Evolutionary conservation across 2,888 invertebrate species (phyloP).

Genomic region (Gortyna flavago): DNA sequence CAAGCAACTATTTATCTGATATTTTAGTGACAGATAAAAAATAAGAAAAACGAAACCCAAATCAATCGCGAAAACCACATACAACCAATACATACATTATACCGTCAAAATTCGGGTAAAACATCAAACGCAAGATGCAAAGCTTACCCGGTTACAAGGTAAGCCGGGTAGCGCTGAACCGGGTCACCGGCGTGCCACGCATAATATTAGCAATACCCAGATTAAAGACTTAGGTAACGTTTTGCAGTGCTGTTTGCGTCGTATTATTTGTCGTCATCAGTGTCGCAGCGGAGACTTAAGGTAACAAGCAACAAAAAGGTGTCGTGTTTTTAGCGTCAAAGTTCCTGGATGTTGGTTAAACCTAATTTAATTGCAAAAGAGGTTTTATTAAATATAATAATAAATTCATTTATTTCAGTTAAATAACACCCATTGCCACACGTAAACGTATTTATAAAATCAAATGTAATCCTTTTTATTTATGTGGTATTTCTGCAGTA

Average conservation of each 20-base stretch:
- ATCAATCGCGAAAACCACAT: constrained; percentile 28
- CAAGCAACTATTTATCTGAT: not conserved
- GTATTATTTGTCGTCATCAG: constrained; percentile 62
- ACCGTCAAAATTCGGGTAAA: constrained; percentile 54
- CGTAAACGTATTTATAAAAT: no score
- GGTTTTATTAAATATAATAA: not conserved
- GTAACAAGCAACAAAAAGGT: constrained; percentile 6
- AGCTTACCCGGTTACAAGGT: constrained; percentile 68
- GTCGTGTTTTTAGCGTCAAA: not conserved
- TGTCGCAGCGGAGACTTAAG: constrained; percentile 17
- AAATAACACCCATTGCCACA: no score
- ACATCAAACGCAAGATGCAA: constrained; percentile 65
- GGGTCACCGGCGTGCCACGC: constrained; percentile 66
- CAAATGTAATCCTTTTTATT: not conserved
- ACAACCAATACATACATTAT: constrained; percentile 43
- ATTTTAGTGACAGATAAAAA: not conserved
- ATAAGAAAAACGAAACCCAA: not conserved
- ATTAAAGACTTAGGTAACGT: constrained; percentile 62
- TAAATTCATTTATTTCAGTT: no score
- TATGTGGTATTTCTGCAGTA: not conserved
- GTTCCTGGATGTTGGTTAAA: not conserved
- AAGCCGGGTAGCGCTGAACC: constrained; percentile 61
- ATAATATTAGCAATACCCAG: constrained; percentile 65
- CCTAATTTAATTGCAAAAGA: not conserved
- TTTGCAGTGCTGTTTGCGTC: constrained; percentile 48